Conservation (phyloP, 2,888 invertebrate species). For the Cataglyphis rosenhaueri region DNA sequence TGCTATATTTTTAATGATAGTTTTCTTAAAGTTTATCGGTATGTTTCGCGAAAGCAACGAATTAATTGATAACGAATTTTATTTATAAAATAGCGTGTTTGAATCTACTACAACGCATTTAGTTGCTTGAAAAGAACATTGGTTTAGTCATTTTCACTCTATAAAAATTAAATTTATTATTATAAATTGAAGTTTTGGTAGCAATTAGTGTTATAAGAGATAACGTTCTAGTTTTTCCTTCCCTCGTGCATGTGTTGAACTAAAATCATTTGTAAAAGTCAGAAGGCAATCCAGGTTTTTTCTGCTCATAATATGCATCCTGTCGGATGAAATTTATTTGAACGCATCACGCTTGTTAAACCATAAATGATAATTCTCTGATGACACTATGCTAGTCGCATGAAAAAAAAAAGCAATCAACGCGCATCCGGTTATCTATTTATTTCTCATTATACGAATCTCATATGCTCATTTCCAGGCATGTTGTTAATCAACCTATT, state of each 20-base stretch:
- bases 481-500: slow-evolving; percentile 61
- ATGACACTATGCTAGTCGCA: neutral
- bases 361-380: slow-evolving; percentile 21
- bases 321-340: slow-evolving; percentile 18
- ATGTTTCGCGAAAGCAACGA: neutral
- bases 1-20: slow-evolving; percentile 25
- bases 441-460: slow-evolving; percentile 24
- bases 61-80: neutral
- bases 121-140: neutral
- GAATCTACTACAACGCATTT: neutral
- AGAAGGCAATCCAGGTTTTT: neutral
- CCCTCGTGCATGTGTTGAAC: neutral
- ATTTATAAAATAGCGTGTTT: neutral
- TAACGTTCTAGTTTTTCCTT: neutral
- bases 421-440: slow-evolving; percentile 12
- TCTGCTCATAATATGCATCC: slow-evolving; percentile 12
- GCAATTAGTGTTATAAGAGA: neutral
- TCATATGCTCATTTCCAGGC: slow-evolving; percentile 9
- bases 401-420: slow-evolving; percentile 19
- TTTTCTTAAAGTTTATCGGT: neutral
- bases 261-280: slow-evolving; percentile 5
- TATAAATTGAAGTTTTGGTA: slow-evolving; percentile 1
- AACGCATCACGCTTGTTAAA: slow-evolving; percentile 26
- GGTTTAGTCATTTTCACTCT: neutral
- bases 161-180: neutral